These are phyloP conservation scores for Actinostola sp. DNA, from an alignment of 92 coral and sea anemone genomes.

Conservation along the genomic window DNA sequence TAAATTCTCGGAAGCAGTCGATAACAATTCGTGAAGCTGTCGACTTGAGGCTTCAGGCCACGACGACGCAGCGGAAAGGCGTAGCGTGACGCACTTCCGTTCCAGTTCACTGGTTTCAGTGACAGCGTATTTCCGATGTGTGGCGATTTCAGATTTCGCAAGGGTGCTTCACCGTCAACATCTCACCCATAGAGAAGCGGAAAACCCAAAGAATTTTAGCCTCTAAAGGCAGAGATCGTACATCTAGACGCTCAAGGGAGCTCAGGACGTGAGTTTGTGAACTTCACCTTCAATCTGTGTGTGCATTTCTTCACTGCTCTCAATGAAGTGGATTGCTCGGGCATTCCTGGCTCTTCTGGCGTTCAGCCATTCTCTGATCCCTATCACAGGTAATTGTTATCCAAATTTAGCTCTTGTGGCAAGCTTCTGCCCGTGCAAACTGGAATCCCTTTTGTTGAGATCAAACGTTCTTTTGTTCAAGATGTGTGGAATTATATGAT, in stretches of 20 bases:
- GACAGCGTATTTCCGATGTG: conserved; percentile 35
- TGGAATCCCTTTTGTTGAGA: not conserved
- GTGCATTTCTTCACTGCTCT: not conserved
- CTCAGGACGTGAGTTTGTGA: not conserved
- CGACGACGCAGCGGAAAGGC: conserved; percentile 15
- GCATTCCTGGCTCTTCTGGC: conserved; percentile 28
- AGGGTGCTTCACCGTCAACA: conserved; percentile 9
- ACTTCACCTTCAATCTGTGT: not conserved
- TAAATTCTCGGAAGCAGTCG: not conserved
- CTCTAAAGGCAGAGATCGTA: not conserved
- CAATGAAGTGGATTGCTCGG: conserved; percentile 9
- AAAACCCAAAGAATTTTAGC: not conserved
- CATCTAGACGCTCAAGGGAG: not conserved
- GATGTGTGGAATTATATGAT: not conserved
- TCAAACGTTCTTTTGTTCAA: not conserved
- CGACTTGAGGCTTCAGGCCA: not conserved
- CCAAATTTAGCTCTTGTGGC: not conserved
- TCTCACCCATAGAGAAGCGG: not conserved
- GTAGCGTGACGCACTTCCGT: conserved; percentile 47
- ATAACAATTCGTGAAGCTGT: not conserved
- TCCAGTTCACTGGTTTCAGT: conserved; percentile 23
- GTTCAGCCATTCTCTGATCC: conserved; percentile 29
- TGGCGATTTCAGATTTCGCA: conserved; percentile 29
- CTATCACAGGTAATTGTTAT: conserved; percentile 21
- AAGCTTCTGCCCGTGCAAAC: not conserved